phyloP scores from a whole-genome alignment of 35 echinoderm and acorn worm species.

The Ophiothrix spiculata region DNA sequence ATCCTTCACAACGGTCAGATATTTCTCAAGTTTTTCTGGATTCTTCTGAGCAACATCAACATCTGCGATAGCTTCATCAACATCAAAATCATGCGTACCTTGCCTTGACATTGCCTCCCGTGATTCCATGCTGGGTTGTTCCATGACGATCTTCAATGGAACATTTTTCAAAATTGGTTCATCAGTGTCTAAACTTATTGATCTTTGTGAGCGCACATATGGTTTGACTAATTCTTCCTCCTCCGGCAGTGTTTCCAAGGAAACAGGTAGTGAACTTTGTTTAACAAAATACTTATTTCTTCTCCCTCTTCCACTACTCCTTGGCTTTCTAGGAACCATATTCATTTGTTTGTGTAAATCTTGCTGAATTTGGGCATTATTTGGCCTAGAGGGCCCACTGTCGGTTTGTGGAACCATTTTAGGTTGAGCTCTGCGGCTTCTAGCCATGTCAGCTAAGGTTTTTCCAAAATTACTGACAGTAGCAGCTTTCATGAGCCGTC shows the following conservation, averaged over 20 bases:
- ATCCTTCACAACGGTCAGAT: constrained; percentile 70
- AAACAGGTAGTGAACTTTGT: constrained; percentile 86
- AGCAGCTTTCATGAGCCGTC: constrained; percentile 29
- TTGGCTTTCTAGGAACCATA: not conserved
- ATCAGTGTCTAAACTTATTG: constrained; percentile 59
- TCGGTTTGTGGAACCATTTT: not conserved
- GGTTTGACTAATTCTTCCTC: constrained; percentile 75
- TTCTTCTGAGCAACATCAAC: constrained; percentile 36
- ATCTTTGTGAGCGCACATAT: constrained; percentile 36
- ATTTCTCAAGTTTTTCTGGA: constrained; percentile 48
- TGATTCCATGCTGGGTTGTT: constrained; percentile 34
- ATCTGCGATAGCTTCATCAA: constrained; percentile 64
- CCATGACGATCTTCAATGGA: constrained; percentile 40
- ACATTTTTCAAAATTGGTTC: not conserved
- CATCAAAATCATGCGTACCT: constrained; percentile 19
- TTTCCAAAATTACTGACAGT: constrained; percentile 29
- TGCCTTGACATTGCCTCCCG: constrained; percentile 49
- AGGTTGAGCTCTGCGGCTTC: not conserved
- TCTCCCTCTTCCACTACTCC: constrained; percentile 69
- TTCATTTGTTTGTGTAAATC: not conserved
- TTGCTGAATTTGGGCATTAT: not conserved
- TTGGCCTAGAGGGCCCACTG: not conserved
- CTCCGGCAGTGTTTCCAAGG: constrained; percentile 81
- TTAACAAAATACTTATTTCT: constrained; percentile 55
- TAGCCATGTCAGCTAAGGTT: constrained; percentile 17